Evolutionary conservation across 2,797 vertebrate species (phyloP), one percentile per base, ranked within the genome.

Genomic region (Masticophis lateralis): DNA sequence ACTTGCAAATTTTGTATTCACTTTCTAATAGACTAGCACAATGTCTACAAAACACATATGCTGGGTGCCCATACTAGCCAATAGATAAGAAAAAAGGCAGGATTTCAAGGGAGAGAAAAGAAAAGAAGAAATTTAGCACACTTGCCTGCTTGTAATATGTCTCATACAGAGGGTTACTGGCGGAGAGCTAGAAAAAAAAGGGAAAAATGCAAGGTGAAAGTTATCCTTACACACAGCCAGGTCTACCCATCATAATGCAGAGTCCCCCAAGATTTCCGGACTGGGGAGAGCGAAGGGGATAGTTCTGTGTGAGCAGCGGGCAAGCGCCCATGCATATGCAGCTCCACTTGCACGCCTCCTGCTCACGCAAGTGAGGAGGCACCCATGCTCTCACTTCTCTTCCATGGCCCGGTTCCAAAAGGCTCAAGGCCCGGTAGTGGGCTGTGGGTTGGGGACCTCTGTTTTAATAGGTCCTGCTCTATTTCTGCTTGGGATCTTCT

Each of bases 71-170:
- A 32, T 25, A 56, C 25, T 37, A 27, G 3, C 25, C 22, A 27
- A 60, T 7, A 43, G 57, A 47, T 43, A 8, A 43, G 57, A 43
- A 55, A 87, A 13, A 79, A 13, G 25, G 22, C 87, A 47, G 89
- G n/a, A 57, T 0, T 0, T 8, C 20, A 60, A 60, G 90, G 87
- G 90, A 22, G 5, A 55, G 83, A 86, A 25, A 37, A 9, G 28
- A 22, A 83, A 83, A 83, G n/a, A 16, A 13, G 47, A 91, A 92
- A 88, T 22, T 3, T 4, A 1, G 32, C 91, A 61, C 88, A 94
- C 98, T 95, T 97, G 99, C 99, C 98, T 99, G 99, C 97, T 99
- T 99, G 97, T 99, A 99, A 18, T 98, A 98, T 79, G 96, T 98
- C 96, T 99, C 99, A 47, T 98, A 99, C 47, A 99, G 92, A 1